Conservation (phyloP, 2,113 vertebrate genomes). For the Ancistrus triradiatus region DNA sequence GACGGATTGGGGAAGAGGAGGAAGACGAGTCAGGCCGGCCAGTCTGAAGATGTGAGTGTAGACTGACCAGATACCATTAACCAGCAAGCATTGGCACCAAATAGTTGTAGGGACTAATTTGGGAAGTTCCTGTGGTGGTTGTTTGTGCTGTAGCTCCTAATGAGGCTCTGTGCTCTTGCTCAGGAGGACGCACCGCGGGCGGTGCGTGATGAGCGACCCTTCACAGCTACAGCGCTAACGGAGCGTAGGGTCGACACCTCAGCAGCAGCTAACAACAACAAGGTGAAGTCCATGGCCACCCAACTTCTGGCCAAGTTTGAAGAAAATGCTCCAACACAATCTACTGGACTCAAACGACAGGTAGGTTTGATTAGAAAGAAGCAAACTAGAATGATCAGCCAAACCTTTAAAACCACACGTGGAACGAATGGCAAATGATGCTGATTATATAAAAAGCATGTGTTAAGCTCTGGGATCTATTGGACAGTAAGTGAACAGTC, state of each 20-base stretch:
- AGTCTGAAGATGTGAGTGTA: constrained; percentile 85
- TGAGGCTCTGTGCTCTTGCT: neutral
- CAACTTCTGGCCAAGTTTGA: constrained; percentile 96
- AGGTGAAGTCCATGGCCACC: constrained; percentile 95
- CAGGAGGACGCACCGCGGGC: constrained; percentile 79
- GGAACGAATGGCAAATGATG: no score
- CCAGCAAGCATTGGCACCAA: no score
- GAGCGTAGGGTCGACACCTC: constrained; percentile 77
- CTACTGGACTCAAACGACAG: constrained; percentile 82
- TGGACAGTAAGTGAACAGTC: no score
- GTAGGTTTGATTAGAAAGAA: constrained; percentile 67
- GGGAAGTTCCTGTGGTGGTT: no score
- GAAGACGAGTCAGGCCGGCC: constrained; percentile 87
- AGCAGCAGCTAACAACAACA: constrained; percentile 81
- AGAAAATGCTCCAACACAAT: constrained; percentile 82
- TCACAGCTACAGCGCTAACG: constrained; percentile 60
- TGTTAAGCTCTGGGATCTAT: no score
- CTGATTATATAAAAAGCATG: no score
- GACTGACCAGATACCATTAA: neutral
- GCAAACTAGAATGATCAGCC: no score
- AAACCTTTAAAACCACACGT: no score
- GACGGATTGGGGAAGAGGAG: constrained; percentile 88
- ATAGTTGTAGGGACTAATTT: no score
- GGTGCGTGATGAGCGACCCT: constrained; percentile 71
- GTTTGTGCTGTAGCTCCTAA: neutral